Percentiles rank a stretch among this genome's conserved stretches.
Conservation (phyloP, 1,140 invertebrate genomes). For the Meloidogyne hapla region DNA sequence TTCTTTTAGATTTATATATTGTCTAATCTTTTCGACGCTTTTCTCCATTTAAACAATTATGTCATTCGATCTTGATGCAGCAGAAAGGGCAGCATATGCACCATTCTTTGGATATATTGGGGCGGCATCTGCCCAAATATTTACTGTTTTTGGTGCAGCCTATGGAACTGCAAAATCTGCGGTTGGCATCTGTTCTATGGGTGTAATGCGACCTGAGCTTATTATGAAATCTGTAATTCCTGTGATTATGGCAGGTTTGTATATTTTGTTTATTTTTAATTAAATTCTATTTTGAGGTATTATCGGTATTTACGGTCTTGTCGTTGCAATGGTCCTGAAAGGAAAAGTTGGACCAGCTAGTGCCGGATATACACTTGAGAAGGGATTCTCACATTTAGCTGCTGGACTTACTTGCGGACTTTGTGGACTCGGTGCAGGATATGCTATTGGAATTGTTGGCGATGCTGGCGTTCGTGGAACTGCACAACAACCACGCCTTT, state of each 20-base stretch:
- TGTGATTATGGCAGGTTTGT: constrained; percentile 85
- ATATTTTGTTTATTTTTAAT: not conserved
- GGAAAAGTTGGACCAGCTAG: constrained; percentile 55
- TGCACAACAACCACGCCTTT: constrained; percentile 94
- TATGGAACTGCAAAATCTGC: constrained; percentile 99
- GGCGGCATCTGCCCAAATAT: constrained; percentile 93
- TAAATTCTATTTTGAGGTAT: constrained; percentile 65
- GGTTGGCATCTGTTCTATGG: constrained; percentile 98
- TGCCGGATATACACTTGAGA: constrained; percentile 72
- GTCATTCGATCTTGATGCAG: constrained; percentile 44
- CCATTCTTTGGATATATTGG: constrained; percentile 90
- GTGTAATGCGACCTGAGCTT: constrained; percentile 97
- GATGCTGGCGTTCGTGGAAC: constrained; percentile 80
- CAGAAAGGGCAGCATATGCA: constrained; percentile 45
- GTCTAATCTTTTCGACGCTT: not conserved
- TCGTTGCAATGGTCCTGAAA: constrained; percentile 62
- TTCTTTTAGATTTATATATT: not conserved
- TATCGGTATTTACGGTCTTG: constrained; percentile 63
- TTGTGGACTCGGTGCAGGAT: constrained; percentile 72
- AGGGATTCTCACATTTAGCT: constrained; percentile 93
- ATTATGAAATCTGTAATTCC: constrained; percentile 99
- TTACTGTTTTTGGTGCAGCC: constrained; percentile 92
- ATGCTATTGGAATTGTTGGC: constrained; percentile 63
- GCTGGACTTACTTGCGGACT: constrained; percentile 94
- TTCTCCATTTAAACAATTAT: constrained; percentile 68